Base-by-base conservation (phyloP, 1,140 invertebrate species). In the Drosophila nikananu region DNA sequence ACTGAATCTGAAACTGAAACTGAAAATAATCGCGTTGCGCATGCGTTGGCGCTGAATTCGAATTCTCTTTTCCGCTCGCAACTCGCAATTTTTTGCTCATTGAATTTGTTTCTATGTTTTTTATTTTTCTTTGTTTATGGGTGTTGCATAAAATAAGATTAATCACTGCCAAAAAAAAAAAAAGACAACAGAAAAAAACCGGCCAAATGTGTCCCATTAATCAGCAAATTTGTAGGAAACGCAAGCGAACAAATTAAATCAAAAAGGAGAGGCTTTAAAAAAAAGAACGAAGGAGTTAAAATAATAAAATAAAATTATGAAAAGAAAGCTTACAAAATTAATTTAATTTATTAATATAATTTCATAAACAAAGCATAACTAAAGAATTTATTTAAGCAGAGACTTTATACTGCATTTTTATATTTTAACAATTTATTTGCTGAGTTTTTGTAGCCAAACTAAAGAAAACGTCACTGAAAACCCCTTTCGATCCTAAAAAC, bases 1-100 rank as follows among this genome's bases (percentile, higher is more conserved):
- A 73, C 70, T 73, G 67, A 72, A 72, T 52, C 66, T 64, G 32
- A 65, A 65, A 42, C 62, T 71, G 67, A 71, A 67, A 37, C 67
- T 70, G 67, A 70, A 73, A 72, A 60, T 51, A 73, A 73, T 73
- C 66, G 70, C 70, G 70, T 60, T 73, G 70, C 70, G 70, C 67
- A 73, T 73, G 70, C 70, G 70, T 73, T 73, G 70, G 70, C 66
- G 70, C 70, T 59, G 70, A 41, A 42, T 71, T 71, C 65, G 44
- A 67, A 59, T 49, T 70, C 65, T 35, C 21, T 17, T 48, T 21
- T 41, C 52, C 37, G n/a, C 54, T 35, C 61, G 39, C n/a, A 21
- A 19, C 54, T 58, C 1, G 30, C 4, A 21, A 59, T 41, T 51
- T 39, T 35, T 49, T 55, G 54, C 59, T 51, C 39, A 27, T 42